phyloP scores from a whole-genome alignment of 2,113 vertebrate species.

The Rynchops niger region DNA sequence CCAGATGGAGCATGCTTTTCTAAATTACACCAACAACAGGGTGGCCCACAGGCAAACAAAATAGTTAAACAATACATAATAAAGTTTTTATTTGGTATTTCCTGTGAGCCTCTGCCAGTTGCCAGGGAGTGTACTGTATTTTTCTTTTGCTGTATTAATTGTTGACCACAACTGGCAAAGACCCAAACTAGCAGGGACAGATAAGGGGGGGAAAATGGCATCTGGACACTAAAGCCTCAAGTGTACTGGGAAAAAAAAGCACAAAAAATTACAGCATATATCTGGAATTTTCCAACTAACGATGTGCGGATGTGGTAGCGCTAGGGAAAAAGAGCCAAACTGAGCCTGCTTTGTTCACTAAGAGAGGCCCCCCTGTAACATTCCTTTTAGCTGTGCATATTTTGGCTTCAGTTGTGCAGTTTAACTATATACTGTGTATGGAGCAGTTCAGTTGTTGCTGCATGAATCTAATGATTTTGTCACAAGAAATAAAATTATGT shows the following conservation, averaged over 20 bases:
- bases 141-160: constrained; percentile 83
- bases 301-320: constrained; percentile 99
- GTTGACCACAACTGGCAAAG: constrained; percentile 81
- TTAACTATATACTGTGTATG: constrained; percentile 91
- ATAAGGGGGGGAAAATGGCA: constrained; percentile 81
- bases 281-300: constrained; percentile 99
- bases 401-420: constrained; percentile 92
- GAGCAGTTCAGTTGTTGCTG: constrained; percentile 78
- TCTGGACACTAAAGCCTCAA: constrained; percentile 92
- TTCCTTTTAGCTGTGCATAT: constrained; percentile 98
- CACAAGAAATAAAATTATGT: constrained; percentile 44
- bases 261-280: constrained; percentile 98
- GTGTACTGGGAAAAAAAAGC: constrained; percentile 80
- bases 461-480: constrained; percentile 72
- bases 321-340: constrained; percentile 94
- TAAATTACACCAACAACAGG: constrained; percentile 76
- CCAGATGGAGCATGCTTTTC: constrained; percentile 78
- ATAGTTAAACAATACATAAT: constrained; percentile 82
- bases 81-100: constrained; percentile 88
- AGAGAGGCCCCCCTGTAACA: constrained; percentile 94
- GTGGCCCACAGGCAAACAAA: constrained; percentile 82
- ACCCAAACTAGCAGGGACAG: constrained; percentile 80
- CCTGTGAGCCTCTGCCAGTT: constrained; percentile 81
- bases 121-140: constrained; percentile 80
- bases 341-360: constrained; percentile 98